phyloP scores from a whole-genome alignment of 2,888 invertebrate species.

The Caenorhabditis sp. region DNA sequence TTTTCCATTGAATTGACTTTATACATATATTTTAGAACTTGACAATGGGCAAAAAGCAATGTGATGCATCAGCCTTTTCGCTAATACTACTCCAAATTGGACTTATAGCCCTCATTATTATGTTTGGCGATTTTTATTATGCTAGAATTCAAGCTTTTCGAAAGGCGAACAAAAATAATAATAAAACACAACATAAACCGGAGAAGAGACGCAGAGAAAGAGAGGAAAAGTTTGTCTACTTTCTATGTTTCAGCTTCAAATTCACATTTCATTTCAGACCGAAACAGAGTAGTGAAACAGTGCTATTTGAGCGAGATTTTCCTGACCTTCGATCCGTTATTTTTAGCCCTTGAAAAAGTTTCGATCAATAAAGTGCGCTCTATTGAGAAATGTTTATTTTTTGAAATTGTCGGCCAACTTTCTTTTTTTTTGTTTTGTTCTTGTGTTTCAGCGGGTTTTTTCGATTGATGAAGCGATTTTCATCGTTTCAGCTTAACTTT shows the following conservation, averaged over 20 bases:
- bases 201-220: constrained; percentile 2
- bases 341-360: constrained; percentile 17
- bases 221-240: neutral
- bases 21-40: neutral
- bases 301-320: constrained; percentile 27
- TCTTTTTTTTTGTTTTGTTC: neutral
- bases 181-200: neutral
- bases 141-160: constrained; percentile 22
- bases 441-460: neutral
- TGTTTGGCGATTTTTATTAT: constrained; percentile 52
- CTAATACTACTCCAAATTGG: constrained; percentile 33
- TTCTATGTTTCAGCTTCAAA: neutral
- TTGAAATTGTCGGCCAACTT: neutral
- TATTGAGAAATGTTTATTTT: neutral
- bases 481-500: too few species aligned
- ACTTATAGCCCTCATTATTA: constrained; percentile 28
- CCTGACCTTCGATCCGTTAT: constrained; percentile 38
- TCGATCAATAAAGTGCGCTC: neutral
- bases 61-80: constrained; percentile 31
- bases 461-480: neutral
- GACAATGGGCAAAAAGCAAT: neutral
- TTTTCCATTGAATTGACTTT: too few species aligned
- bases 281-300: constrained; percentile 12
- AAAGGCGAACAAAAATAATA: constrained; percentile 1
- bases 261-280: too few species aligned